phyloP scores from a whole-genome alignment of 2,113 vertebrate species.

The Platichthys stellatus region DNA sequence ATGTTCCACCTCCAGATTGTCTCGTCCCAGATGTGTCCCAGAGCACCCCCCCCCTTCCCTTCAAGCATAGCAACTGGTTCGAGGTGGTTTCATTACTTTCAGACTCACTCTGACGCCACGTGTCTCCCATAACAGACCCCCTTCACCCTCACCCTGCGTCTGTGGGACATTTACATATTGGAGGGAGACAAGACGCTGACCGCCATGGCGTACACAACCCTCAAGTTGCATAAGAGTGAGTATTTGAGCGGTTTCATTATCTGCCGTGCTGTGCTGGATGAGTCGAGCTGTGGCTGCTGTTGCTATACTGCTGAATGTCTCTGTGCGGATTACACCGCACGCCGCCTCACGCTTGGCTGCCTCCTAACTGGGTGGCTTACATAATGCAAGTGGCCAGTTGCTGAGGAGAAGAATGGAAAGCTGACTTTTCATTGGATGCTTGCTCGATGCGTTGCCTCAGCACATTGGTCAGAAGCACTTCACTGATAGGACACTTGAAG shows the following conservation, averaged over 20 bases:
- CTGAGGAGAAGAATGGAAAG: slow-evolving; percentile 64
- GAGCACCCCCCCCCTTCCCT: no score
- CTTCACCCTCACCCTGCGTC: slow-evolving; percentile 87
- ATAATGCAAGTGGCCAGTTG: slow-evolving; percentile 68
- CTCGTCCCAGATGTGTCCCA: background rate
- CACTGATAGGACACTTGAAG: background rate
- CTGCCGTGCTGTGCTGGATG: background rate
- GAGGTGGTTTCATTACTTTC: background rate
- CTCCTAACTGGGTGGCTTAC: slow-evolving; percentile 60
- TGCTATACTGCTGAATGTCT: slow-evolving; percentile 28
- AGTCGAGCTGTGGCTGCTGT: slow-evolving; percentile 32
- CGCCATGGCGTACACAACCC: slow-evolving; percentile 87
- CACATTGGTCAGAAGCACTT: slow-evolving; percentile 16
- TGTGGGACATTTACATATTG: slow-evolving; percentile 92
- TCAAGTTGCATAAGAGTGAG: slow-evolving; percentile 92
- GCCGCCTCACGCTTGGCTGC: slow-evolving; percentile 55
- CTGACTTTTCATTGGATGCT: slow-evolving; percentile 65
- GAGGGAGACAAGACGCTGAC: slow-evolving; percentile 86
- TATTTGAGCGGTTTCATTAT: slow-evolving; percentile 7
- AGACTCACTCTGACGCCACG: slow-evolving; percentile 8
- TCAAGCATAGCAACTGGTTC: background rate
- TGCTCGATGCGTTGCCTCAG: background rate
- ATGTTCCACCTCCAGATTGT: background rate
- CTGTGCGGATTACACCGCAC: slow-evolving; percentile 36
- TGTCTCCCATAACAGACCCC: slow-evolving; percentile 82